Percentiles rank a stretch among this genome's conserved stretches.
Evolutionary conservation across 1,140 invertebrate genomes (phyloP).

Genomic region (Drosophila pruinosa): DNA sequence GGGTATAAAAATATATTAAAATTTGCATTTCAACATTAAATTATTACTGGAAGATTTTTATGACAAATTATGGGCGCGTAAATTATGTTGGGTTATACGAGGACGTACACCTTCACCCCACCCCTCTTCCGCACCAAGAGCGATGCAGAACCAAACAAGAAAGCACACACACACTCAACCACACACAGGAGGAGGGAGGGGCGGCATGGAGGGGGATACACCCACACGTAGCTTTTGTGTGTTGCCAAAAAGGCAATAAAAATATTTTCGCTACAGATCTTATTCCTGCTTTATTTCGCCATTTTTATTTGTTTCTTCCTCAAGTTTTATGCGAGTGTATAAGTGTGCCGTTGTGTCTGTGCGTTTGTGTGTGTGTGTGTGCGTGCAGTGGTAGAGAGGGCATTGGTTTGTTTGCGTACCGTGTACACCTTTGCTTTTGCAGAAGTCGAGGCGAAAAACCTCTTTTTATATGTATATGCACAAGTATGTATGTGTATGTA

Average conservation of each 20-base stretch:
- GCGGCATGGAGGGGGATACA: not conserved
- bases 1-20: constrained; percentile 69
- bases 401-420: constrained; percentile 61
- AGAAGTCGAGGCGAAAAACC: constrained; percentile 52
- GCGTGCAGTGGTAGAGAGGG: not conserved
- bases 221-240: constrained; percentile 42
- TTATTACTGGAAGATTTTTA: constrained; percentile 80
- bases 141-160: constrained; percentile 44
- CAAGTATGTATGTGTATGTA: constrained; percentile 34
- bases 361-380: constrained; percentile 9
- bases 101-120: not conserved
- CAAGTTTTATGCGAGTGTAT: constrained; percentile 41
- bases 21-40: constrained; percentile 82
- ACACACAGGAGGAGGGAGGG: not conserved
- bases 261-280: constrained; percentile 81
- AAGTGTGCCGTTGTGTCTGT: constrained; percentile 5
- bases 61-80: constrained; percentile 82
- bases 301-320: constrained; percentile 76
- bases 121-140: not conserved
- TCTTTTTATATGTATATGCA: constrained; percentile 44
- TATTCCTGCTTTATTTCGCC: constrained; percentile 79
- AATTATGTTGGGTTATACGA: constrained; percentile 64
- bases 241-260: constrained; percentile 78
- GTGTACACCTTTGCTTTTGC: constrained; percentile 42
- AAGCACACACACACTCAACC: constrained; percentile 15